Evolutionary conservation across 64 coral and sea anemone genomes (phyloP).

Genomic region (Montipora cactus): DNA sequence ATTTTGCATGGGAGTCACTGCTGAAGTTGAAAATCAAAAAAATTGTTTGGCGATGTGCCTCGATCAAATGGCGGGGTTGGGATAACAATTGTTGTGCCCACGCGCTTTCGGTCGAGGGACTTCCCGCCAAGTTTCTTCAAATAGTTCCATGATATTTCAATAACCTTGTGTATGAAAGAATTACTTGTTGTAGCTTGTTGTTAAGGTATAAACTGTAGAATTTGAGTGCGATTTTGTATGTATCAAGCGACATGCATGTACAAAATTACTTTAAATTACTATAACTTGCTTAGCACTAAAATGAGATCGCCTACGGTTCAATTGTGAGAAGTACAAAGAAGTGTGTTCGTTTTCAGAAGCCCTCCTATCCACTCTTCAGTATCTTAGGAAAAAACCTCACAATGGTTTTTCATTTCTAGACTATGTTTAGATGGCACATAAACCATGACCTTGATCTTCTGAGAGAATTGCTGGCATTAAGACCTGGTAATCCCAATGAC

Average conservation of each 20-base stretch:
- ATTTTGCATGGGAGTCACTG: conserved; percentile 10
- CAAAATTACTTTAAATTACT: conserved; percentile 7
- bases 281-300: conserved; percentile 53
- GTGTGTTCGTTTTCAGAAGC: conserved; percentile 55
- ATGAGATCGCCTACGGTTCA: conserved; percentile 20
- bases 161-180: neutral
- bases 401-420: conserved; percentile 58
- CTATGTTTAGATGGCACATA: conserved; percentile 43
- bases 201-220: conserved; percentile 41
- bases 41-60: neutral
- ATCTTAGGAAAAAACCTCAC: conserved; percentile 61
- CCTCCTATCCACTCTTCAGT: conserved; percentile 43
- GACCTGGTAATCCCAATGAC: conserved; percentile 18
- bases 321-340: conserved; percentile 50
- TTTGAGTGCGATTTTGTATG: conserved; percentile 14
- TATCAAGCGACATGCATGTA: conserved; percentile 23
- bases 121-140: neutral
- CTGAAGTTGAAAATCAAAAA: neutral
- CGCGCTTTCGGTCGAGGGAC: neutral
- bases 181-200: conserved; percentile 36
- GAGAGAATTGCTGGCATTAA: conserved; percentile 35
- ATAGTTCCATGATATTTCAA: conserved; percentile 4
- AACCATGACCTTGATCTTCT: conserved; percentile 50
- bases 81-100: neutral
- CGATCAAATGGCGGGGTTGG: conserved; percentile 32